Conservation (phyloP, 1,140 invertebrate genomes). For the Aricia agestis region DNA sequence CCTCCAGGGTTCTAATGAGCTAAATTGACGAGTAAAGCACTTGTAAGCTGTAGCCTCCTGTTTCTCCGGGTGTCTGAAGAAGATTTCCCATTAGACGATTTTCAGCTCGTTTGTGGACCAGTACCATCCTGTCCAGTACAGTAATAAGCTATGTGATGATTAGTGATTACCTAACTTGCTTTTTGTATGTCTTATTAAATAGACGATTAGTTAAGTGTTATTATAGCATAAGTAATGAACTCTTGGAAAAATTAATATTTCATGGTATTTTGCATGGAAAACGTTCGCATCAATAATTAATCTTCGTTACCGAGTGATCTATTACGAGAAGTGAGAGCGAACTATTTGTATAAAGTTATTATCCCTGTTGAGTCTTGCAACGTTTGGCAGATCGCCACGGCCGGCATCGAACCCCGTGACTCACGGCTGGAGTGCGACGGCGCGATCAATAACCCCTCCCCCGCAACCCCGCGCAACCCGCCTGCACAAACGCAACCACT, state of each 20-base stretch:
- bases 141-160: no score
- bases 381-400: slow-evolving; percentile 58
- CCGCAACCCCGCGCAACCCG: slow-evolving; percentile 31
- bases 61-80: no score
- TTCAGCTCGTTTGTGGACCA: no score
- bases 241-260: neutral
- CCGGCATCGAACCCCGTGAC: slow-evolving; percentile 50
- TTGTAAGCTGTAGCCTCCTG: no score
- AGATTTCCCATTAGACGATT: no score
- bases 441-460: slow-evolving; percentile 60
- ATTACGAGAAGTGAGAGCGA: neutral
- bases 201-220: no score
- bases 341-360: slow-evolving; percentile 41
- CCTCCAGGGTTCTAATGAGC: no score
- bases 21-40: no score
- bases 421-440: slow-evolving; percentile 59
- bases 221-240: neutral
- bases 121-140: no score
- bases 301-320: neutral
- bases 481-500: slow-evolving; percentile 24
- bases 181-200: no score
- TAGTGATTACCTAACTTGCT: no score
- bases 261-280: neutral
- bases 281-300: neutral
- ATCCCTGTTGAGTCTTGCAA: slow-evolving; percentile 41